Evolutionary conservation across 2,888 invertebrate species (phyloP).

Genomic region (Diabrotica balteata): DNA sequence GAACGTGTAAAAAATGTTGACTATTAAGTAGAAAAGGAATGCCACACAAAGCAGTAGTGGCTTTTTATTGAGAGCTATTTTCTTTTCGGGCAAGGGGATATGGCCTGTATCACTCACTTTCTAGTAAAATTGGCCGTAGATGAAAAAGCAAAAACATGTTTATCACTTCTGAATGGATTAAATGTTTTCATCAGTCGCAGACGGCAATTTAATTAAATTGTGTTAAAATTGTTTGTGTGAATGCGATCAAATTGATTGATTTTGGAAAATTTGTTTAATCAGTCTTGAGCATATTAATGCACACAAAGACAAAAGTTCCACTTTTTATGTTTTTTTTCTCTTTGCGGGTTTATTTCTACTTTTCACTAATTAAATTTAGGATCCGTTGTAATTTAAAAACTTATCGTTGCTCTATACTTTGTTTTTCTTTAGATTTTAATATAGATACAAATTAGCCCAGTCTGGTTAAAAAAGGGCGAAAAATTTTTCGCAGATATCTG

Average conservation of each 20-base stretch:
- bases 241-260: not conserved
- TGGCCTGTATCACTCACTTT: conserved; percentile 22
- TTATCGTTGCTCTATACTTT: too few relatives aligned
- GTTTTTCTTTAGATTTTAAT: too few relatives aligned
- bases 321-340: too few relatives aligned
- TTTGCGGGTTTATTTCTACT: too few relatives aligned
- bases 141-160: conserved; percentile 21
- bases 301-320: too few relatives aligned
- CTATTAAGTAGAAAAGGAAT: conserved; percentile 33
- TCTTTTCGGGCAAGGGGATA: conserved; percentile 14
- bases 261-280: not conserved
- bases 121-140: conserved; percentile 9
- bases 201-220: conserved; percentile 12
- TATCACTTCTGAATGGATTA: conserved; percentile 16
- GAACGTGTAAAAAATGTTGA: conserved; percentile 35
- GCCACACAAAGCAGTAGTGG: conserved; percentile 23
- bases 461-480: too few relatives aligned
- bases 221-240: conserved; percentile 15
- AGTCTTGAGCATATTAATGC: too few relatives aligned
- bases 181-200: conserved; percentile 5
- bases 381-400: too few relatives aligned
- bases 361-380: too few relatives aligned
- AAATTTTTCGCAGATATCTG: too few relatives aligned
- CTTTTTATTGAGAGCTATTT: conserved; percentile 31
- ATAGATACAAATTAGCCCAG: too few relatives aligned